Evolutionary conservation across 2,888 invertebrate genomes (phyloP).

Genomic region (Drosophila nr. fundita): DNA sequence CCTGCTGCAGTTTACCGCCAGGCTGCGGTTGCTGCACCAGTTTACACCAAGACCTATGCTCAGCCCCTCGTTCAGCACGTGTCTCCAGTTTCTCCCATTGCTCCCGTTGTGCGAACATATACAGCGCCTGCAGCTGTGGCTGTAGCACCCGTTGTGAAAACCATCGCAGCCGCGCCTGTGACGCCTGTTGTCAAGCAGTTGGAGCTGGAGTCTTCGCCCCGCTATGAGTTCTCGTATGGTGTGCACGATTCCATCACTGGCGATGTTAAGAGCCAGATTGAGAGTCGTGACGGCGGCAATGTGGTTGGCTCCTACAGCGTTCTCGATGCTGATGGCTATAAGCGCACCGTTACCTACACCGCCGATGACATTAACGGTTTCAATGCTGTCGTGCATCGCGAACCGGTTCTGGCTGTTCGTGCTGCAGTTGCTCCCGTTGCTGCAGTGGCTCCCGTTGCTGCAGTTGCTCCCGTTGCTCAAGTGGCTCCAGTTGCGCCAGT

Average conservation of each 20-base stretch:
- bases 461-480: constrained; percentile 53
- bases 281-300: constrained; percentile 86
- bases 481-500: constrained; percentile 51
- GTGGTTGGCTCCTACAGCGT: constrained; percentile 86
- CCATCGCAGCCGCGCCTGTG: constrained; percentile 37
- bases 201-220: constrained; percentile 77
- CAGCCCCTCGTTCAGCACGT: constrained; percentile 54
- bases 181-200: constrained; percentile 67
- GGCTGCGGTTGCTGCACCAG: constrained; percentile 30
- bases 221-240: constrained; percentile 85
- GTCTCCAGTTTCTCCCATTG: constrained; percentile 40
- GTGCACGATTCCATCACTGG: constrained; percentile 86
- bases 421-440: constrained; percentile 55
- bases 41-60: constrained; percentile 57
- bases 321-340: constrained; percentile 86
- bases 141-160: constrained; percentile 43
- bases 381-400: constrained; percentile 86
- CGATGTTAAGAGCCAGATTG: constrained; percentile 86
- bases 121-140: constrained; percentile 34
- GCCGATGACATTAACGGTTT: constrained; percentile 86
- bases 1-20: constrained; percentile 51
- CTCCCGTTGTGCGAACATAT: constrained; percentile 34
- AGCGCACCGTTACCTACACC: constrained; percentile 86
- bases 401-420: constrained; percentile 80
- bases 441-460: constrained; percentile 11